phyloP scores from a whole-genome alignment of 2,113 vertebrate genomes.

The Sinocyclocheilus rhinocerous region DNA sequence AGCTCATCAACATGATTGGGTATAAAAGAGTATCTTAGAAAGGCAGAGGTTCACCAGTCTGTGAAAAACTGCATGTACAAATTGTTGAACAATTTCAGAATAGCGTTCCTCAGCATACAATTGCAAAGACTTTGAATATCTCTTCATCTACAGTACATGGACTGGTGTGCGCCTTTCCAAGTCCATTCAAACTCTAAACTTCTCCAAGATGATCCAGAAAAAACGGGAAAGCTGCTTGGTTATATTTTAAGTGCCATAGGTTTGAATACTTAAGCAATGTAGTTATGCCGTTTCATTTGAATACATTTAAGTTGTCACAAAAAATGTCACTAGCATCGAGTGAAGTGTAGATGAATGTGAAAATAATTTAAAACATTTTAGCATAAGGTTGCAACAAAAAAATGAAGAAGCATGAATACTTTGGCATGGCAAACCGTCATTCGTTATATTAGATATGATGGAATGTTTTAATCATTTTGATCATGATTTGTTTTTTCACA shows the following conservation, averaged over 20 bases:
- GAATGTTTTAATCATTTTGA: not conserved
- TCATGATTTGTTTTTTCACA: not conserved
- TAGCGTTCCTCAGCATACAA: no score
- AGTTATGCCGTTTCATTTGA: not conserved
- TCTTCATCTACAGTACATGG: no score
- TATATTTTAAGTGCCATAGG: not conserved
- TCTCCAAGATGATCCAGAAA: not conserved
- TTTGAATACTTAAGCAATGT: not conserved
- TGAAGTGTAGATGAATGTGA: not conserved
- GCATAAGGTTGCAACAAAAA: not conserved
- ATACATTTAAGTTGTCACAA: no score
- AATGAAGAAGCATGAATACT: not conserved
- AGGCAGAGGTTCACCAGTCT: no score
- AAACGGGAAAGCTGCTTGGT: not conserved
- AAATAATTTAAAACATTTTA: not conserved
- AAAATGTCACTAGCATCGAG: no score
- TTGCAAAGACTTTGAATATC: no score
- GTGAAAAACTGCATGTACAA: no score
- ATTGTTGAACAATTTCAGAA: no score
- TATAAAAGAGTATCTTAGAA: no score
- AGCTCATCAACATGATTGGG: no score
- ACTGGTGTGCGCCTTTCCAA: not conserved
- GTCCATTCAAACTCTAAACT: not conserved
- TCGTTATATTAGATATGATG: not conserved
- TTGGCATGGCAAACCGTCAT: not conserved